These are phyloP conservation scores for Lamellibrachia luymesi DNA, from an alignment of 1,140 invertebrate species.

Conservation along the genomic window DNA sequence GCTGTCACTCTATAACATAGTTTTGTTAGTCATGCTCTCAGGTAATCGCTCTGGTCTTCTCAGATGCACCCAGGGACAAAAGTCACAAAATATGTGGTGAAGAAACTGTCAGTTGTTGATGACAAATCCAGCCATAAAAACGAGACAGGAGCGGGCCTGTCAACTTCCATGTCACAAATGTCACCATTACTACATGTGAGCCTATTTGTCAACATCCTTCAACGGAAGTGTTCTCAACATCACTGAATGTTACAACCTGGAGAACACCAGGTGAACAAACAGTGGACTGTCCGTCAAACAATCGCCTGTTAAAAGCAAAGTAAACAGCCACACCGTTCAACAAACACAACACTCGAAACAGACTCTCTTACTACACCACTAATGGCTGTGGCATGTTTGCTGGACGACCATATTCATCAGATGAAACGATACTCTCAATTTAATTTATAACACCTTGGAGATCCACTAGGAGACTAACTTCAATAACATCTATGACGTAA, in stretches of 20 bases:
- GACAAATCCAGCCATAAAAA: not conserved
- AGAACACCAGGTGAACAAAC: not conserved
- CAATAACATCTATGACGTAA: not conserved
- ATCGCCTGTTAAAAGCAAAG: not conserved
- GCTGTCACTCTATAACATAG: not conserved
- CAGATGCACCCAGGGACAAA: not conserved
- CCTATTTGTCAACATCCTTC: not conserved
- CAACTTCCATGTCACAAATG: not conserved
- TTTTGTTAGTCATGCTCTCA: not conserved
- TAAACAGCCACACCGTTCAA: not conserved
- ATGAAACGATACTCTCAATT: not conserved
- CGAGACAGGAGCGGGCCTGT: not conserved
- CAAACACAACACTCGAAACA: not conserved
- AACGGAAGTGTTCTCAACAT: not conserved
- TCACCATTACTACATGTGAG: not conserved
- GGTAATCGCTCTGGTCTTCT: not conserved
- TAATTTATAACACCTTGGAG: not conserved
- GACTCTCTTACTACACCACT: not conserved
- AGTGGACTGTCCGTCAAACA: not conserved
- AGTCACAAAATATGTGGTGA: not conserved
- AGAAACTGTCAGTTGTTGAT: not conserved
- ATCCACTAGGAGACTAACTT: not conserved
- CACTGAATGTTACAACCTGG: not conserved
- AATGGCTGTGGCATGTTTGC: conserved; percentile 3
- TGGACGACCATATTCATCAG: not conserved